Conservation (phyloP, 2,888 invertebrate genomes). For the Cheilosia pagana region DNA sequence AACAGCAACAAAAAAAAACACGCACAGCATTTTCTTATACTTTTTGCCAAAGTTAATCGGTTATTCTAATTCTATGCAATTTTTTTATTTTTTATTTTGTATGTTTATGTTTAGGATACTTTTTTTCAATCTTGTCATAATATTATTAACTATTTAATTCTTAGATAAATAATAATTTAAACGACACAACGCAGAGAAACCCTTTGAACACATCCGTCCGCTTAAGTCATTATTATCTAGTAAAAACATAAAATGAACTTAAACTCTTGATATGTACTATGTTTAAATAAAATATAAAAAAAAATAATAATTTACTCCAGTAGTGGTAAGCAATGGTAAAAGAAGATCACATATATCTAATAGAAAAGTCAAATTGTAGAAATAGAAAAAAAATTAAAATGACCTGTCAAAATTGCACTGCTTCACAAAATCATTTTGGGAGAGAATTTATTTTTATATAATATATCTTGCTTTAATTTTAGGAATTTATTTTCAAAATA, state of each 20-base stretch:
- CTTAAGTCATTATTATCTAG: slow-evolving; percentile 73
- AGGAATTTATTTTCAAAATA: slow-evolving; percentile 21
- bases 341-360: slow-evolving; percentile 34
- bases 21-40: slow-evolving; percentile 33
- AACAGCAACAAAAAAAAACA: neutral
- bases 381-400: slow-evolving; percentile 3
- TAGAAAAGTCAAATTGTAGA: slow-evolving; percentile 51
- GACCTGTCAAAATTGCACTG: slow-evolving; percentile 67
- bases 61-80: slow-evolving; percentile 57
- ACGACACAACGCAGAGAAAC: slow-evolving; percentile 31
- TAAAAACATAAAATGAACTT: slow-evolving; percentile 42
- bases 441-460: slow-evolving; percentile 6
- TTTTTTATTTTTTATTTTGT: slow-evolving; percentile 28
- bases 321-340: slow-evolving; percentile 19
- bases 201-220: slow-evolving; percentile 73
- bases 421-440: slow-evolving; percentile 76
- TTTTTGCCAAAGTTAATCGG: slow-evolving; percentile 74
- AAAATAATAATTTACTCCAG: slow-evolving; percentile 12
- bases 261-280: slow-evolving; percentile 21
- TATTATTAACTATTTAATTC: slow-evolving; percentile 76
- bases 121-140: slow-evolving; percentile 77
- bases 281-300: slow-evolving; percentile 12
- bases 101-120: slow-evolving; percentile 71
- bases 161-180: slow-evolving; percentile 66
- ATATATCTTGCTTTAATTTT: slow-evolving; percentile 18